These are phyloP conservation scores for Trichopoda pennipes DNA, from an alignment of 2,888 invertebrate genomes.

Conservation along the genomic window DNA sequence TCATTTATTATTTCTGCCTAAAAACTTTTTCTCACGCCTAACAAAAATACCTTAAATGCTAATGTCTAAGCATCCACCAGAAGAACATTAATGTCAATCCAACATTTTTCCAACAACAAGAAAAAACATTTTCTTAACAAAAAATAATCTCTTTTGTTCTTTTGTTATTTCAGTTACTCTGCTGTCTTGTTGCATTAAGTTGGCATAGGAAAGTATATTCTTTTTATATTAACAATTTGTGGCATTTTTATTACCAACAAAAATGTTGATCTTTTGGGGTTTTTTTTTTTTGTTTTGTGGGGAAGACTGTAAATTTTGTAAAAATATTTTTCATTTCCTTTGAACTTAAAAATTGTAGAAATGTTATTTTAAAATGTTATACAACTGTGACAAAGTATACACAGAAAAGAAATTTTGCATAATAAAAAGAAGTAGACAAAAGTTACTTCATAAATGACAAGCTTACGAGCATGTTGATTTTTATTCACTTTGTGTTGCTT, in stretches of 20 bases:
- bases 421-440: conserved; percentile 2
- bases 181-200: too few relatives aligned
- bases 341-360: conserved; percentile 29
- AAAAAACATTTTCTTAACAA: too few relatives aligned
- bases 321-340: conserved; percentile 4
- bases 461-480: conserved; percentile 18
- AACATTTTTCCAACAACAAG: too few relatives aligned
- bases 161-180: too few relatives aligned
- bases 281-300: too few relatives aligned
- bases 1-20: too few relatives aligned
- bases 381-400: neutral
- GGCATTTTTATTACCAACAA: conserved; percentile 39
- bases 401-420: neutral
- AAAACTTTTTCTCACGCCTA: too few relatives aligned
- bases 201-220: neutral
- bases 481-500: neutral
- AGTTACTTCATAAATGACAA: conserved; percentile 1
- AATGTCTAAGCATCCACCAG: too few relatives aligned
- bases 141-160: too few relatives aligned
- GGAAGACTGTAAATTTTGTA: neutral
- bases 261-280: conserved; percentile 23
- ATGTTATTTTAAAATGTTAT: conserved; percentile 29
- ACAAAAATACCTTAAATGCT: too few relatives aligned
- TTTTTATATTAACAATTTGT: conserved; percentile 36
- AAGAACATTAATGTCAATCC: too few relatives aligned